Evolutionary conservation across 2,888 invertebrate genomes (phyloP), one percentile per base, ranked within the genome.

Genomic region (Lepidonotus clava): DNA sequence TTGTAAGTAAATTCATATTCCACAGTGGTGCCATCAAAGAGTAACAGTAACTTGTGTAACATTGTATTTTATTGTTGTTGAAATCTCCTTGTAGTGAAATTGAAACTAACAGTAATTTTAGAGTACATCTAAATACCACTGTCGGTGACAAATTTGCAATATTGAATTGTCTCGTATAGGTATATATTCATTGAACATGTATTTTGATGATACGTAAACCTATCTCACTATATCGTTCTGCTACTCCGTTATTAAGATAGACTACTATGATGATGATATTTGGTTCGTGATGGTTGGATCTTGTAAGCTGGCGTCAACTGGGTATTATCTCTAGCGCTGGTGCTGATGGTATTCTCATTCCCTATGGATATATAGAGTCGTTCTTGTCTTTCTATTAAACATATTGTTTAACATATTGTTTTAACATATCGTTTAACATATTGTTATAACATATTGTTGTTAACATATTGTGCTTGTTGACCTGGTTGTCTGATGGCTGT

Each of bases 401-500:
- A n/a, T n/a, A n/a, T n/a, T n/a, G n/a, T n/a, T n/a, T n/a, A n/a
- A n/a, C n/a, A n/a, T n/a, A n/a, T n/a, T n/a, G n/a, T n/a, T n/a
- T n/a, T n/a, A n/a, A n/a, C n/a, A n/a, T n/a, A n/a, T n/a, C n/a
- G n/a, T n/a, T n/a, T n/a, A n/a, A n/a, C n/a, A n/a, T n/a, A n/a
- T n/a, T n/a, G n/a, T n/a, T n/a, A n/a, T n/a, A n/a, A 51, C 51
- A n/a, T n/a, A 80, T 80, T 51, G 41, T 80, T 41, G 80, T 80
- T 80, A 46, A 80, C 28, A 51, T 80, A 80, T 80, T 28, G 80
- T 80, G 80, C 38, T 71, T 38, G 80, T 80, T 80, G 46, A 80
- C 28, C 80, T 80, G 80, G 80, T 51, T 46, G 80, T 80, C 80
- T 80, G 41, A 80, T 80, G 46, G 80, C 51, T 80, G 80, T 80